A percentile compares a stretch with the other conserved stretches of the same genome.
Conservation (phyloP, 2,797 vertebrate genomes). For the Mus caroli region DNA sequence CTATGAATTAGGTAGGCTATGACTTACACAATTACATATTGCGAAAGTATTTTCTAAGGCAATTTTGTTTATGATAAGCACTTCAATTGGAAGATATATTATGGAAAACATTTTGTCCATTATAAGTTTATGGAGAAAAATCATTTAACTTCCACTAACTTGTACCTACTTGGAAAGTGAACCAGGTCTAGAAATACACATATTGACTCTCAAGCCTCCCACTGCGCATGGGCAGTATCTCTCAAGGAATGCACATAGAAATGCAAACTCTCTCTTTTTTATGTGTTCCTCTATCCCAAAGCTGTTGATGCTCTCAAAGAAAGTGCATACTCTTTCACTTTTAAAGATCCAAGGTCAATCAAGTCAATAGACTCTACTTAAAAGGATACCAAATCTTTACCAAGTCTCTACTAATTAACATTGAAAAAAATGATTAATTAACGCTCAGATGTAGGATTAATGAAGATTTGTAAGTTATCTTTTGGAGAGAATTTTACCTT, state of each 20-base stretch:
- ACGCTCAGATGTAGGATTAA: constrained; percentile 37
- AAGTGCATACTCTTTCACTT: background rate
- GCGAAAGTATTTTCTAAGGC: constrained; percentile 30
- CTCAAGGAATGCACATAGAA: background rate
- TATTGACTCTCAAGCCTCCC: background rate
- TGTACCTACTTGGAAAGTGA: constrained; percentile 48
- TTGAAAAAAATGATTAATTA: constrained; percentile 66
- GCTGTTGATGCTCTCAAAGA: constrained; percentile 38
- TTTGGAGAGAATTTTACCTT: background rate
- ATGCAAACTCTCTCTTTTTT: background rate
- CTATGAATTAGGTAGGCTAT: background rate
- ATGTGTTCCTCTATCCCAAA: background rate
- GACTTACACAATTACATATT: background rate
- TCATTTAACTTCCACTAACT: constrained; percentile 37
- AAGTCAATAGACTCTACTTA: constrained; percentile 11
- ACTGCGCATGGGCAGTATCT: fast-evolving
- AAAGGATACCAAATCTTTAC: constrained; percentile 37
- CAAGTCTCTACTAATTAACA: constrained; percentile 59
- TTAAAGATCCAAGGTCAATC: constrained; percentile 35
- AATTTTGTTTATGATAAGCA: constrained; percentile 40
- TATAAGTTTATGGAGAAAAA: constrained; percentile 55
- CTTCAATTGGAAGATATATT: background rate
- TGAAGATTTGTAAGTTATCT: constrained; percentile 44
- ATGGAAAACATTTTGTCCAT: constrained; percentile 43
- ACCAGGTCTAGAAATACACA: background rate